phyloP scores from a whole-genome alignment of 2,113 vertebrate species.

The Patagioenas fasciata region DNA sequence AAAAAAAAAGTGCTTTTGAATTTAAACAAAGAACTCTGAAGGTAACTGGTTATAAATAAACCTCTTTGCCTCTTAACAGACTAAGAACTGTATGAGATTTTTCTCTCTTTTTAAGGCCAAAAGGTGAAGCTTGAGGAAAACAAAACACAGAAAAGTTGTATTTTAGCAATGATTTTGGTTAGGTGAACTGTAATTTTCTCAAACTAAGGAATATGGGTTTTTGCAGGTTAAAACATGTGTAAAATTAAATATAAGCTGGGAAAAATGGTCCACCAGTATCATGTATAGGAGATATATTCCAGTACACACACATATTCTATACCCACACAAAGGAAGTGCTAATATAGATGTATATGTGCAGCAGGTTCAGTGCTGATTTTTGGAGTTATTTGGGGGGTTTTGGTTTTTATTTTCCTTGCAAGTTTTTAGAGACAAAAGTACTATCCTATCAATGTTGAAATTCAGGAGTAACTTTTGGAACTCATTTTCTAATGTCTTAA shows the following conservation, averaged over 20 bases:
- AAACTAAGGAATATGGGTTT: not conserved
- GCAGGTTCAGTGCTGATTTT: not conserved
- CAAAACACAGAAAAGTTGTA: not conserved
- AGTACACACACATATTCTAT: not conserved
- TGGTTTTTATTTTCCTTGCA: not conserved
- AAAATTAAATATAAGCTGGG: not conserved
- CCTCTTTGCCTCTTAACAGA: not conserved
- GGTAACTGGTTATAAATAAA: not conserved
- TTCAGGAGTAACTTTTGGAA: not conserved
- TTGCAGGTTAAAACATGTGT: not conserved
- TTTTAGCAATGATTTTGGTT: not conserved
- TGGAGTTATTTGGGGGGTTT: not conserved
- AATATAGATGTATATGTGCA: not conserved
- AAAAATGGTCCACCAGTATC: not conserved
- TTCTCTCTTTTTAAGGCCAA: not conserved
- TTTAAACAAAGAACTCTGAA: not conserved
- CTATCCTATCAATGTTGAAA: not conserved
- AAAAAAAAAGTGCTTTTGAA: not conserved
- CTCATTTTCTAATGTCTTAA: not conserved
- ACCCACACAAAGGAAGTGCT: not conserved
- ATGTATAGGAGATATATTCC: not conserved
- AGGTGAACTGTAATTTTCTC: not conserved
- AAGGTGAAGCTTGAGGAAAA: not conserved
- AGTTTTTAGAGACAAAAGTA: not conserved
- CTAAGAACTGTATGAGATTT: not conserved